Evolutionary conservation across 2,888 invertebrate species (phyloP).

Genomic region (Watsonalla binaria): DNA sequence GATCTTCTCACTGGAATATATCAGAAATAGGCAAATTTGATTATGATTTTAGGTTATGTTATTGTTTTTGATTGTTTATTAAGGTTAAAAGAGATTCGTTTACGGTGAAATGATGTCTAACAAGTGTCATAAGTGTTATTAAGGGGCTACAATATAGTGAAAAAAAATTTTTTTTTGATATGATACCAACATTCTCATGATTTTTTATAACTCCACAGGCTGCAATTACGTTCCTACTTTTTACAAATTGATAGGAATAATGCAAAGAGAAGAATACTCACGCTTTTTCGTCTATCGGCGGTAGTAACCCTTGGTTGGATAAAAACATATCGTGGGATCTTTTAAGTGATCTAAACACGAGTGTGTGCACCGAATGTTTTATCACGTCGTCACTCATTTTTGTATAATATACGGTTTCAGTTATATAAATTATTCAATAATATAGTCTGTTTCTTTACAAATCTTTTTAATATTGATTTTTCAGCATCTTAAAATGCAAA

Average conservation of each 20-base stretch:
- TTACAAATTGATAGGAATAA: background rate
- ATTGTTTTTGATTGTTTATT: too few relatives aligned
- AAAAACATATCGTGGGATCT: slow-evolving; percentile 98
- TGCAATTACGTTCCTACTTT: background rate
- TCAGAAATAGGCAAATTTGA: slow-evolving; percentile 1
- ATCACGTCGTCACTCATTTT: slow-evolving; percentile 90
- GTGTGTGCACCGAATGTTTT: slow-evolving; percentile 96
- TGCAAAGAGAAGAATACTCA: slow-evolving; percentile 64
- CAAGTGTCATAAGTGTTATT: too few relatives aligned
- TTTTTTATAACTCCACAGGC: too few relatives aligned
- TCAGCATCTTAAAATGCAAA: too few relatives aligned
- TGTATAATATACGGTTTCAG: background rate
- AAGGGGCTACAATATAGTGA: too few relatives aligned
- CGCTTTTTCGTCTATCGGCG: slow-evolving; percentile 91
- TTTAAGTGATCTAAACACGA: slow-evolving; percentile 97
- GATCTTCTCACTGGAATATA: slow-evolving; percentile 82
- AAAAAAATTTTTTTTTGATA: too few relatives aligned
- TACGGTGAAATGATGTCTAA: too few relatives aligned
- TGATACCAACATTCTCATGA: too few relatives aligned
- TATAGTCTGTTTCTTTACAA: too few relatives aligned
- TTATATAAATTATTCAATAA: too few relatives aligned
- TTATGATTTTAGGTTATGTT: background rate
- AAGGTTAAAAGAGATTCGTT: too few relatives aligned
- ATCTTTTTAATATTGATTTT: too few relatives aligned
- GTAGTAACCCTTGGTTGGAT: slow-evolving; percentile 91